Base-by-base conservation (phyloP, 1,140 invertebrate species). In the Phenacoccus solenopsis region DNA sequence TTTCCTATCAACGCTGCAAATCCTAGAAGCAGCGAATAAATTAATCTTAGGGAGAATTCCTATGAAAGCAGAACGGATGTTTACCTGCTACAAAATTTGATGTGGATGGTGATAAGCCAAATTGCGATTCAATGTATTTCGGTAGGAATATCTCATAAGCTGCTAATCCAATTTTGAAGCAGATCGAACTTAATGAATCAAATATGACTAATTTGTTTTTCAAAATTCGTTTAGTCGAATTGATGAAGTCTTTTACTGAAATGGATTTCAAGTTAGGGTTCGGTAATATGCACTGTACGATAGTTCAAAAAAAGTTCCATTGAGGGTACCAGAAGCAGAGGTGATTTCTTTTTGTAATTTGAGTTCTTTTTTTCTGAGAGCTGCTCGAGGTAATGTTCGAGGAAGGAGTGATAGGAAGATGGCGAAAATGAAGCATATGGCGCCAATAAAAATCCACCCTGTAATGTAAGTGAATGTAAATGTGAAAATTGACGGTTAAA, bases 1-100 rank as follows among this genome's bases (percentile, higher is more conserved):
- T 87, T 87, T 76, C 88, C 88, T 3, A 88, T 79, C 21, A 91
- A 77, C 2, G 88, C 87, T 4, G 88, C 86, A 7, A 83, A 84
- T 57, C 88, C 88, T 64, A 87, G 88, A 9, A 25, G 25, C 4
- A 27, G 13, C n/a, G n/a, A n/a, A n/a, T n/a, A n/a, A n/a, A n/a
- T n/a, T n/a, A n/a, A n/a, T n/a, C n/a, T n/a, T n/a, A n/a, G n/a
- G n/a, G n/a, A n/a, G n/a, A n/a, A 38, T 38, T 61, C 13, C 57
- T n/a, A 12, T 61, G 9, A 61, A n/a, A 21, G 7, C 7, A 61
- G 7, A 61, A 12, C 21, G 9, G 21, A 69, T 28, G 24, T 35
- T 68, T 71, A 76, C 77, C 77, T 72, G 76, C 76, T 16, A 76
- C 72, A 20, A 77, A 71, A 70, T 74, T 77, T 0, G 77, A 75